A percentile compares a stretch with the other conserved stretches of the same genome.
Evolutionary conservation across 2,888 invertebrate genomes (phyloP).

Genomic region (Acleris laterana): DNA sequence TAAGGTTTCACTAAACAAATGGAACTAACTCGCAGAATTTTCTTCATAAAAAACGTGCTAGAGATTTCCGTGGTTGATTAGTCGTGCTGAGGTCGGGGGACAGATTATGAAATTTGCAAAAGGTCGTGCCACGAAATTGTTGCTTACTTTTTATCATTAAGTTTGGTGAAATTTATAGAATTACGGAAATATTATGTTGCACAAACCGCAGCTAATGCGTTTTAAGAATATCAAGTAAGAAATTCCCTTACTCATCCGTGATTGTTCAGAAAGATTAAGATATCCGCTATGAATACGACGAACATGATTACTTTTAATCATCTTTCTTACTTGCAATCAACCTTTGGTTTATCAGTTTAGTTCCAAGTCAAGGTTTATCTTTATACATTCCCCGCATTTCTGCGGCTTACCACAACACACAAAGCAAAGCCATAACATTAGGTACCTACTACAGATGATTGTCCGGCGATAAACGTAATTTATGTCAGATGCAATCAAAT

Average conservation of each 20-base stretch:
- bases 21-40: slow-evolving; percentile 15
- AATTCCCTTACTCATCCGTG: background rate
- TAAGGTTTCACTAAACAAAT: slow-evolving; percentile 7
- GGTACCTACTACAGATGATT: slow-evolving; percentile 9
- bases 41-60: slow-evolving; percentile 27
- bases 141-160: slow-evolving; percentile 27
- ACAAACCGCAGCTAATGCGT: no score
- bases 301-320: background rate
- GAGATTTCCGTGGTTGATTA: slow-evolving; percentile 34
- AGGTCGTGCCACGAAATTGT: slow-evolving; percentile 40
- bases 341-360: slow-evolving; percentile 6
- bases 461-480: slow-evolving; percentile 14
- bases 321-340: background rate
- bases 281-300: background rate
- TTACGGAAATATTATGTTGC: no score
- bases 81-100: slow-evolving; percentile 44
- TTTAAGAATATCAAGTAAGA: no score
- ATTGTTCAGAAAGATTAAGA: background rate
- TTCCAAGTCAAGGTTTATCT: slow-evolving; percentile 24
- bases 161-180: slow-evolving; percentile 19
- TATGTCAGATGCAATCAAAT: slow-evolving; percentile 11
- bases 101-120: slow-evolving; percentile 54
- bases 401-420: background rate
- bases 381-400: slow-evolving; percentile 19
- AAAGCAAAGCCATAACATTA: background rate